Evolutionary conservation across 2,113 vertebrate genomes (phyloP).

Genomic region (Lamprologus ornatipinnis): DNA sequence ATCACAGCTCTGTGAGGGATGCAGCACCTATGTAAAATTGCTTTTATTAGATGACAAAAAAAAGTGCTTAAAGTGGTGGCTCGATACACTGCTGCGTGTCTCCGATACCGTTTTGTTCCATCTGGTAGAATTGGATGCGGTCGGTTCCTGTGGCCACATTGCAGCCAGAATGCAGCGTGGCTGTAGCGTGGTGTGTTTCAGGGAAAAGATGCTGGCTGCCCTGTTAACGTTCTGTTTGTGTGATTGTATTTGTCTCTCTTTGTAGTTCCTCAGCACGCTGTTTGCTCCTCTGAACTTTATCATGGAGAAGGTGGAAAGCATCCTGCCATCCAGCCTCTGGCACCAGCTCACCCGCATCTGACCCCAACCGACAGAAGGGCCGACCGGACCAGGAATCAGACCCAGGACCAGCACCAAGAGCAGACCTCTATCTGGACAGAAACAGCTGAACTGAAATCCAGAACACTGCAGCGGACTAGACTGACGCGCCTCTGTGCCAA

Average conservation of each 20-base stretch:
- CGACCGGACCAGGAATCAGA: not conserved
- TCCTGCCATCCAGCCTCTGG: slow-evolving; percentile 96
- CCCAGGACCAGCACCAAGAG: not conserved
- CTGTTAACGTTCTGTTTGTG: not conserved
- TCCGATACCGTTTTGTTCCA: not conserved
- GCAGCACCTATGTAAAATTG: not conserved
- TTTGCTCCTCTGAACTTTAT: slow-evolving; percentile 98
- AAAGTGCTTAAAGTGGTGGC: not conserved
- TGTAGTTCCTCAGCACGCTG: slow-evolving; percentile 95
- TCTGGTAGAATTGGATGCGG: not conserved
- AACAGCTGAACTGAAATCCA: slow-evolving; percentile 32
- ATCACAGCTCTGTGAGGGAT: not conserved
- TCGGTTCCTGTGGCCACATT: not conserved
- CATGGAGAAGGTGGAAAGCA: slow-evolving; percentile 98
- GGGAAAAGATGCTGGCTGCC: not conserved
- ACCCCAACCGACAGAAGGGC: not conserved
- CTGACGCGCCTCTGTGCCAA: slow-evolving; percentile 78
- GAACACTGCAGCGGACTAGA: slow-evolving; percentile 28
- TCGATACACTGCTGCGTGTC: not conserved
- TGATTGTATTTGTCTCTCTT: not conserved
- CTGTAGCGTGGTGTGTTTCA: not conserved
- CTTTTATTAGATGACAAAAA: not conserved
- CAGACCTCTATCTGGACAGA: slow-evolving; percentile 7
- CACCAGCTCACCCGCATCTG: slow-evolving; percentile 97
- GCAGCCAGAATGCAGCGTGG: not conserved